Conservation (phyloP, 2,888 invertebrate species). For the Operophtera brumata region DNA sequence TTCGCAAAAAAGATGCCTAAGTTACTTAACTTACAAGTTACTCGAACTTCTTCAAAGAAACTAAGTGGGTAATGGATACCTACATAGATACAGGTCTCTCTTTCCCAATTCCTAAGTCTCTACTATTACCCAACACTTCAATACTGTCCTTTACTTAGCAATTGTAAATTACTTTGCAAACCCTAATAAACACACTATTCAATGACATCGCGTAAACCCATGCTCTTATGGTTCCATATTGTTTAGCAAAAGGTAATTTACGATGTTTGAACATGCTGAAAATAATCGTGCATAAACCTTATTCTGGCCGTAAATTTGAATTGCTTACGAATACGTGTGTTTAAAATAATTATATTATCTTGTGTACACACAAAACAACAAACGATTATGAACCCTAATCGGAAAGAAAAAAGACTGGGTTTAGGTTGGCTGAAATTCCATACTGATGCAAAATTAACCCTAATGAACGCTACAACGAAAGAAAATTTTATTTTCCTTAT, state of each 20-base stretch:
- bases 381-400: constrained; percentile 7
- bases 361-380: neutral
- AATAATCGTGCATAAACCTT: constrained; percentile 15
- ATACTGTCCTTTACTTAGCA: neutral
- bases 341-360: constrained; percentile 18
- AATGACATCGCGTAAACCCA: neutral
- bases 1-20: too few relatives aligned
- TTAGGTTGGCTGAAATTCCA: too few relatives aligned
- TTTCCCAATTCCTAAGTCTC: too few relatives aligned
- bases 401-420: neutral
- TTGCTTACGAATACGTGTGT: constrained; percentile 22
- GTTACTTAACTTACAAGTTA: too few relatives aligned
- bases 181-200: neutral
- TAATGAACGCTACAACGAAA: too few relatives aligned
- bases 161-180: neutral
- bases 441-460: too few relatives aligned
- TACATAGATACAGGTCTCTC: too few relatives aligned
- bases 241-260: neutral
- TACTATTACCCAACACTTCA: too few relatives aligned
- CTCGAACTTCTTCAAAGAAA: too few relatives aligned
- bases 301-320: constrained; percentile 16
- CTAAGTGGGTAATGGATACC: too few relatives aligned
- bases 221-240: neutral
- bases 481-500: too few relatives aligned
- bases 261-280: neutral